Base-by-base conservation (phyloP, 2,797 vertebrate genomes). In the Sebastes iracundus region DNA sequence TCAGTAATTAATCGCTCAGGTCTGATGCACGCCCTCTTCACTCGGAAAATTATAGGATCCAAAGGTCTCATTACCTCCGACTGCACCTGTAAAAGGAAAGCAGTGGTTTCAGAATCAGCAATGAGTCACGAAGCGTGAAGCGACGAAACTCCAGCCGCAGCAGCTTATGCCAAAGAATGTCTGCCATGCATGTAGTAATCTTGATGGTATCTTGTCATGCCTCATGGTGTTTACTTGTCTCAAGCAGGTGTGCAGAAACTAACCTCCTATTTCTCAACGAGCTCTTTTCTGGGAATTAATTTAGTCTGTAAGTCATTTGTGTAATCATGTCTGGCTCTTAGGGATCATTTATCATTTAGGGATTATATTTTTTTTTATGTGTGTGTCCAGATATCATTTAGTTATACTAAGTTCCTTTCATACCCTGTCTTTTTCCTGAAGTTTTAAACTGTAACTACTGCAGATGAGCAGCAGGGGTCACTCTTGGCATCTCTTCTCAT, bases 391-490 rank as follows among this genome's bases (percentile, higher is more conserved):
- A 8, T 22, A 22, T 25, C 5, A 55, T 66, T 75, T 18, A 58
- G 4, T 18, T 64, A 6, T 23, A 6, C 9, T 42, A 35, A 49
- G 1, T 49, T 58, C 7, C 30, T 7, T 33, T 6, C 22, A n/a
- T 20, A 4, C 11, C 0, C 3, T 4, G 2, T 56, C 4, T n/a
- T 64, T 25, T 63, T 27, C n/a, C 2, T 78, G 46, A 10, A 53
- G 8, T 11, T 46, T 46, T 0, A 49, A 52, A 20, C 60, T 89
- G 90, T 65, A 88, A 67, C 80, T 77, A 56, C 61, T 30, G 2
- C 1, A 77, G 35, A 62, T 82, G 58, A 59, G 23, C 92, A 92
- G 66, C 74, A 92, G 93, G 55, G 74, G 92, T 73, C 92, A 71
- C 77, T 87, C 27, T 88, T 82, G 27, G 7, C 55, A 69, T 74